Percentiles rank a stretch among this genome's conserved stretches.
These are phyloP conservation scores for Tinea semifulvella DNA, from an alignment of 2,888 invertebrate species.

Conservation along the genomic window DNA sequence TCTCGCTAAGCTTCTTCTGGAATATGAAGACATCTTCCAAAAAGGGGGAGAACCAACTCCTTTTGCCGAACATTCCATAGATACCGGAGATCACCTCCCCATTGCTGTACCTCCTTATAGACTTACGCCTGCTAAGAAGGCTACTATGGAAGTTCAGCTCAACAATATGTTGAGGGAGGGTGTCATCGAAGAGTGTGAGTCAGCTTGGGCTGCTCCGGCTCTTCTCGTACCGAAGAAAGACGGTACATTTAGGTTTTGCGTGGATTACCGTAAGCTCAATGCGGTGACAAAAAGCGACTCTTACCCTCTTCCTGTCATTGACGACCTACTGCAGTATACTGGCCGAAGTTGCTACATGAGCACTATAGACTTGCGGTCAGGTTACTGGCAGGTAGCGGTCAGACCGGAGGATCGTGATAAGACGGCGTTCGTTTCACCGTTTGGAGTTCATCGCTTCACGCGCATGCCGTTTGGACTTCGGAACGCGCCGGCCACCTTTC, in stretches of 20 bases:
- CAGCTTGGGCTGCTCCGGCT: slow-evolving; percentile 33
- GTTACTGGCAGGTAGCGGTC: slow-evolving; percentile 25
- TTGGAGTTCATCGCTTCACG: slow-evolving; percentile 27
- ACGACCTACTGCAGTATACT: slow-evolving; percentile 28
- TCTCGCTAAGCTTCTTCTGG: neutral
- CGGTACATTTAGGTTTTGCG: slow-evolving; percentile 27
- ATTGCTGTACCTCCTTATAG: slow-evolving; percentile 30
- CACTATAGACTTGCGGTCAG: slow-evolving; percentile 24
- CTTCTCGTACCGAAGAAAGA: slow-evolving; percentile 32
- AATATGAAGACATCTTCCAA: slow-evolving; percentile 15
- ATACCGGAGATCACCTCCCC: slow-evolving; percentile 19
- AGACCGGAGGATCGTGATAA: slow-evolving; percentile 26
- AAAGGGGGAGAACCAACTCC: slow-evolving; percentile 10
- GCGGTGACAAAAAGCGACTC: slow-evolving; percentile 22
- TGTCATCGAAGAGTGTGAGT: slow-evolving; percentile 30
- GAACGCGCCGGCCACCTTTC: slow-evolving; percentile 30
- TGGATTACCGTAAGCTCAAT: slow-evolving; percentile 29
- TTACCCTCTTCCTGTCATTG: slow-evolving; percentile 38
- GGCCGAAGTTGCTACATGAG: slow-evolving; percentile 25
- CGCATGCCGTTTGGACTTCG: slow-evolving; percentile 32
- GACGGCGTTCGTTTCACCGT: slow-evolving; percentile 30
- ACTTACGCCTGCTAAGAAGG: slow-evolving; percentile 23
- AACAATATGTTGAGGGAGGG: slow-evolving; percentile 26
- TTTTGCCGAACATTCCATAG: slow-evolving; percentile 15
- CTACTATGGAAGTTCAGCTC: slow-evolving; percentile 24